Conservation (phyloP, 92 coral and sea anemone genomes). For the Parazoanthus atlanticus region DNA sequence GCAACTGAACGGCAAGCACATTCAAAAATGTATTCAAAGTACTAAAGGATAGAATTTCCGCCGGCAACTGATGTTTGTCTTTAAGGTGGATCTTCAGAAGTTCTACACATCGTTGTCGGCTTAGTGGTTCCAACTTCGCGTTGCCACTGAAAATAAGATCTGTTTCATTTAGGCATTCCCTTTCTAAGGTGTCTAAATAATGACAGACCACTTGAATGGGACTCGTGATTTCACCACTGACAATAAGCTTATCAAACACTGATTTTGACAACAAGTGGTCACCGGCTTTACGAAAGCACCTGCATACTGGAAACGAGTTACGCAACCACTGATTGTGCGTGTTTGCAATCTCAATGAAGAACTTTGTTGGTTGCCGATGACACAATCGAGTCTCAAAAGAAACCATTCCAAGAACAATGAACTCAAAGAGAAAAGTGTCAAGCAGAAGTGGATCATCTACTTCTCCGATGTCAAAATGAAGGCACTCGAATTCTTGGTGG, state of each 20-base stretch:
- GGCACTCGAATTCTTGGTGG: constrained; percentile 25
- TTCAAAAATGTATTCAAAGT: constrained; percentile 15
- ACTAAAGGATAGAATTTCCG: neutral
- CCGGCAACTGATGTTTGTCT: neutral
- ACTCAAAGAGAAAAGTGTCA: constrained; percentile 43
- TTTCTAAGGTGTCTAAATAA: constrained; percentile 7
- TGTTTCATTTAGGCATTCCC: constrained; percentile 12
- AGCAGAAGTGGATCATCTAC: constrained; percentile 31
- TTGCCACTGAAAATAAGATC: constrained; percentile 33
- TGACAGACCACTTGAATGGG: constrained; percentile 18
- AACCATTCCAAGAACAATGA: constrained; percentile 40
- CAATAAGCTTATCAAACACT: constrained; percentile 15
- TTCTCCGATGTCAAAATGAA: constrained; percentile 47
- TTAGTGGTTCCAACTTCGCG: constrained; percentile 4
- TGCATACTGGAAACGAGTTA: constrained; percentile 32
- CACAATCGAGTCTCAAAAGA: constrained; percentile 35
- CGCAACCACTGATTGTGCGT: constrained; percentile 35
- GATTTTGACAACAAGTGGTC: constrained; percentile 12
- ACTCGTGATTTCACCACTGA: constrained; percentile 33
- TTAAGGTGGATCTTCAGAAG: constrained; percentile 1
- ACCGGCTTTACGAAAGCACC: constrained; percentile 12
- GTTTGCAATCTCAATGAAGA: constrained; percentile 52
- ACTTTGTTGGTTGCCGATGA: constrained; percentile 28
- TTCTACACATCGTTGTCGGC: constrained; percentile 22
- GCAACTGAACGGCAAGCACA: constrained; percentile 19